Evolutionary conservation across 2,888 invertebrate genomes (phyloP), one percentile per base, ranked within the genome.

Genomic region (Creontiades dilutus): DNA sequence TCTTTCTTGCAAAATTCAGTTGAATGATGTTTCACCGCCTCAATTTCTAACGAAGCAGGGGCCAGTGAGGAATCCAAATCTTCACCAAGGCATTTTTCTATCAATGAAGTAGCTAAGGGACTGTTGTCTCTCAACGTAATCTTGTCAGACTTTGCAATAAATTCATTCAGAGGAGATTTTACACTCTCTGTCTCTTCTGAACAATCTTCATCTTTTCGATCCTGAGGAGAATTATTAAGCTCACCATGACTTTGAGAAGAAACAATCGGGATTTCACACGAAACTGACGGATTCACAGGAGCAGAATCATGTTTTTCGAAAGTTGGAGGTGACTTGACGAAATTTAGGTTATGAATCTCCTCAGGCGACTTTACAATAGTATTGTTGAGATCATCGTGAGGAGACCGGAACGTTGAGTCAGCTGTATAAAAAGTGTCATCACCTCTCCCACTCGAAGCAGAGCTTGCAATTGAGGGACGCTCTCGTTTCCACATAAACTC

Each of bases 1-100:
- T 68, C 68, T 68, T 68, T 68, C 13, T 68, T 68, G 9, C 68
- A 68, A 23, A 57, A 57, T 57, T n/a, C 57, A 16, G 57, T 57
- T 57, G 57, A 57, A n/a, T 57, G 57, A n/a, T n/a, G 57, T 57
- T 52, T 52, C 16, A 37, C 37, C 7, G 3, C 37, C 37, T 37
- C 37, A 37, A 37, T 37, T 37, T 7, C 37, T 37, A 37, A 37
- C 7, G 37, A 37, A 37, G 68, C 27, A 68, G 68, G 68, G 13
- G 68, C 27, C 3, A 68, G 19, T 68, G 68, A 68, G 4, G 12
- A 19, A 68, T 68, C 11, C 19, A 68, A 19, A 68, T 23, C 68
- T 68, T 57, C n/a, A n/a, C 68, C 68, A 23, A 23, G 2, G 12
- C 23, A 2, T 68, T 23, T 68, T 68, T 68, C 27, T 68, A 11